Conservation (phyloP, 2,113 vertebrate species). For the Calypte anna region DNA sequence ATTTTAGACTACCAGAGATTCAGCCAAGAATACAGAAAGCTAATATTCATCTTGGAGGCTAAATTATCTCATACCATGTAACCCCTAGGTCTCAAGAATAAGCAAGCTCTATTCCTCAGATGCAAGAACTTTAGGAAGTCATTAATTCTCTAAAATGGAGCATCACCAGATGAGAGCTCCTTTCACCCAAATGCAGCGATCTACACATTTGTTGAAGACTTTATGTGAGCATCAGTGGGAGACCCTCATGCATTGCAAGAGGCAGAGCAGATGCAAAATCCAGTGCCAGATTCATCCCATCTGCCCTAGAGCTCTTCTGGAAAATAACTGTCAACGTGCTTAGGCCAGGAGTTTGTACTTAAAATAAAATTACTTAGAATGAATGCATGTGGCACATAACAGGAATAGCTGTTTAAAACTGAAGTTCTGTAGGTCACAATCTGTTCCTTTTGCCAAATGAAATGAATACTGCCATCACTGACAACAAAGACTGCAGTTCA, state of each 20-base stretch:
- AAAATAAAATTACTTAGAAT: not conserved
- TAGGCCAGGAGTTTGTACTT: not conserved
- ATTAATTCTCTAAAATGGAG: not conserved
- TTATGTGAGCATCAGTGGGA: not conserved
- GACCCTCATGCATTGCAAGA: not conserved
- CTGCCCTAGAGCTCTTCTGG: not conserved
- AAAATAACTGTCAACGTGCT: not conserved
- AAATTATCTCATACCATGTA: not conserved
- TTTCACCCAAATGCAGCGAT: not conserved
- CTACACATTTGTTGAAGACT: not conserved
- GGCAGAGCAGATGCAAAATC: not conserved
- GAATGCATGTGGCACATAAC: not conserved
- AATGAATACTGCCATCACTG: not conserved
- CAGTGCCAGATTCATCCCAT: not conserved
- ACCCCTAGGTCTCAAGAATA: not conserved
- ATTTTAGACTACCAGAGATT: conserved; percentile 19
- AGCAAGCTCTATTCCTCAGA: not conserved
- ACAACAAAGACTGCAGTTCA: not conserved
- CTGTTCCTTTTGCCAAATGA: not conserved
- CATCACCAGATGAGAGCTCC: not conserved
- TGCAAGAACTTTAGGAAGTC: not conserved
- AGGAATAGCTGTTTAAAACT: not conserved
- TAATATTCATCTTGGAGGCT: not conserved
- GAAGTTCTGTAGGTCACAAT: not conserved
- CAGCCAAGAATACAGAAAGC: conserved; percentile 14